Evolutionary conservation across 2,888 invertebrate genomes (phyloP).

Genomic region (Herminia tarsipennalis): DNA sequence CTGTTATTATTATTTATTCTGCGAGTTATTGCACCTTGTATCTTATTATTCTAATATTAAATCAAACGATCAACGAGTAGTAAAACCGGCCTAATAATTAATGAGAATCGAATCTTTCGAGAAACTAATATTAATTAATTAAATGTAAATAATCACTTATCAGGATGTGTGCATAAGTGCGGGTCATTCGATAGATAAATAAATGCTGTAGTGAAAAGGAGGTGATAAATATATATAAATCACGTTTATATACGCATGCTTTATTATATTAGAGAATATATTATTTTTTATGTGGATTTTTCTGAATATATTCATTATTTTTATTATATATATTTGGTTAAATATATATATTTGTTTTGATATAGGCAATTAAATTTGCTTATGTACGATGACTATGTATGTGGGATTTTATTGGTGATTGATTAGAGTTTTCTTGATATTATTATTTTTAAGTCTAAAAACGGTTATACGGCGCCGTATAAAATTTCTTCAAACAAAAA

Average conservation of each 20-base stretch:
- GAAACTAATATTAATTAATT: conserved; percentile 24
- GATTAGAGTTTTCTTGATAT: background rate
- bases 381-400: no score
- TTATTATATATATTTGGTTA: conserved; percentile 2
- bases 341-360: no score
- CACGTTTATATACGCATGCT: background rate
- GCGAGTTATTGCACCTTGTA: conserved; percentile 6
- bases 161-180: background rate
- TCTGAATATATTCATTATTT: background rate
- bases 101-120: conserved; percentile 47
- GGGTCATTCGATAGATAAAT: background rate
- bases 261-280: background rate
- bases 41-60: conserved; percentile 33
- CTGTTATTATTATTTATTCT: no score
- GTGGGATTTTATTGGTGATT: background rate
- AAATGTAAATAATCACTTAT: conserved; percentile 13
- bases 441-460: background rate
- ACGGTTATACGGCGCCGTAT: background rate
- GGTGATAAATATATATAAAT: background rate
- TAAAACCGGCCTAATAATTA: conserved; percentile 83
- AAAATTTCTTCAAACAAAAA: no score
- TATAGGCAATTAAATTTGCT: no score
- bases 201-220: background rate
- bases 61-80: conserved; percentile 77
- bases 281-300: conserved; percentile 3